Percentiles rank a stretch among this genome's conserved stretches.
phyloP scores from a whole-genome alignment of 2,888 invertebrate species.

The Xanthorhoe spadicearia region DNA sequence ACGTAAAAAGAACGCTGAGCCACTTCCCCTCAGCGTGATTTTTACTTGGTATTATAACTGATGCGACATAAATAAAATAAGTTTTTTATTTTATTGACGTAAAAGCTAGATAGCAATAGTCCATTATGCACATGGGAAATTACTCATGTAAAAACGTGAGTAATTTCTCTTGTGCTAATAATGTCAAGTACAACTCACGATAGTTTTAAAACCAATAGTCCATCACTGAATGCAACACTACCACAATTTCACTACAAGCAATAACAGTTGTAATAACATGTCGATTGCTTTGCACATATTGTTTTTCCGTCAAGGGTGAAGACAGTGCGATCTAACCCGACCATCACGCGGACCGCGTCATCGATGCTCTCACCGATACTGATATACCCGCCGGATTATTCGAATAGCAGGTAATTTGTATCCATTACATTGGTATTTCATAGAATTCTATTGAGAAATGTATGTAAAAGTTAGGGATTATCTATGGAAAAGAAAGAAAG shows the following conservation, averaged over 20 bases:
- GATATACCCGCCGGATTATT: constrained; percentile 83
- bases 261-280: constrained; percentile 57
- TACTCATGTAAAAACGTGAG: too few species aligned
- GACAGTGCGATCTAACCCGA: constrained; percentile 84
- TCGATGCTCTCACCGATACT: constrained; percentile 84
- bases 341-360: constrained; percentile 82
- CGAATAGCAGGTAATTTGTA: constrained; percentile 74
- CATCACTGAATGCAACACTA: constrained; percentile 9
- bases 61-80: too few species aligned
- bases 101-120: too few species aligned
- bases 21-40: too few species aligned
- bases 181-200: too few species aligned
- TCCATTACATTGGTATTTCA: constrained; percentile 36
- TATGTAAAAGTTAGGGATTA: too few species aligned
- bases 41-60: too few species aligned
- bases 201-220: background rate
- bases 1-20: too few species aligned
- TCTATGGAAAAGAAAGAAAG: too few species aligned
- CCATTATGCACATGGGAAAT: too few species aligned
- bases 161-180: too few species aligned
- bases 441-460: background rate
- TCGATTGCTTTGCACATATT: constrained; percentile 77
- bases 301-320: constrained; percentile 80
- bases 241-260: constrained; percentile 39
- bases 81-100: too few species aligned